Conservation (phyloP, 2,113 vertebrate species). For the Lichenostomus cassidix region DNA sequence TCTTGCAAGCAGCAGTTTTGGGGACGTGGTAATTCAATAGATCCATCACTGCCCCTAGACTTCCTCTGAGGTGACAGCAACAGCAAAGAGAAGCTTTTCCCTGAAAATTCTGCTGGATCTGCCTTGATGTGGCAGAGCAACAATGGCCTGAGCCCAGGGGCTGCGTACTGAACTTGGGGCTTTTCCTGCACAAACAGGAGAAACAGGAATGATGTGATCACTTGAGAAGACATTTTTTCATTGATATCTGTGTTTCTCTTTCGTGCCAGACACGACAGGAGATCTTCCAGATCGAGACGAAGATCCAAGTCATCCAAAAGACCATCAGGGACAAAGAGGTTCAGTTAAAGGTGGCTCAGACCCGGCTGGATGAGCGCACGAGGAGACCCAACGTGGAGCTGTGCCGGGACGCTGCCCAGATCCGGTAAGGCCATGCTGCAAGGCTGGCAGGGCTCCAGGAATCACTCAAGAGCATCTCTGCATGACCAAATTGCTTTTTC, state of each 20-base stretch:
- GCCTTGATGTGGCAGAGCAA: not conserved
- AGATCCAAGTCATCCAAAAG: constrained; percentile 84
- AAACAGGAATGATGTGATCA: not conserved
- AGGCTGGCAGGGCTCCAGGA: rapidly evolving
- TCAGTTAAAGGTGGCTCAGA: constrained; percentile 90
- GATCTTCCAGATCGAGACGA: constrained; percentile 88
- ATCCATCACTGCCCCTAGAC: not conserved
- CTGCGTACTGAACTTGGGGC: not conserved
- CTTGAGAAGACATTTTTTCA: not conserved
- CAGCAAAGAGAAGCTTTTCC: not conserved
- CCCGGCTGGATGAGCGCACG: constrained; percentile 86
- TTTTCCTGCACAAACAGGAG: not conserved
- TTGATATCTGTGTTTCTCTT: not conserved
- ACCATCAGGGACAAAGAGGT: constrained; percentile 85
- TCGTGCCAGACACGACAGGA: constrained; percentile 85
- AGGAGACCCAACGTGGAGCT: constrained; percentile 88
- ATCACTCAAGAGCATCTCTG: not conserved
- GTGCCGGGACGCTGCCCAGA: constrained; percentile 85
- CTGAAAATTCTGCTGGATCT: not conserved
- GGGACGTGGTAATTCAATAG: not conserved
- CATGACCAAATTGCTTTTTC: not conserved
- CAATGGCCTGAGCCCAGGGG: not conserved
- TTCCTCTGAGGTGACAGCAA: not conserved
- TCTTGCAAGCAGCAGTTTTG: not conserved
- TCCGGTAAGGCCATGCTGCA: constrained; percentile 67